A percentile compares a stretch with the other conserved stretches of the same genome.
These are phyloP conservation scores for Idaea aversata DNA, from an alignment of 2,888 invertebrate genomes.

Conservation along the genomic window DNA sequence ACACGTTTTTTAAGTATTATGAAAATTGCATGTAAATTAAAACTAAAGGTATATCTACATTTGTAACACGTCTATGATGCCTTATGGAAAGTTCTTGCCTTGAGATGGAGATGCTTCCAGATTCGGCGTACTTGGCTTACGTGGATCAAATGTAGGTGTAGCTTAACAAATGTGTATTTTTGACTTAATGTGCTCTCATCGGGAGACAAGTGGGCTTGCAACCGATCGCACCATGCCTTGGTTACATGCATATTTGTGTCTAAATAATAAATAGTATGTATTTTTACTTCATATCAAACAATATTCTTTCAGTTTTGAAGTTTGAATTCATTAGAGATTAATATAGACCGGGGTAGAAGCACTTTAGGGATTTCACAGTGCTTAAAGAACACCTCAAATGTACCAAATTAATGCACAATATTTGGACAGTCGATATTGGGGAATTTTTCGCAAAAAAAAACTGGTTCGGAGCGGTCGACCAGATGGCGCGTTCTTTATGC, in stretches of 20 bases:
- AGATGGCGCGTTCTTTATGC: background rate
- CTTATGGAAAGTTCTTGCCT: too few relatives aligned
- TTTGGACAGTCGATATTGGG: background rate
- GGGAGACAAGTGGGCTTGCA: constrained; percentile 68
- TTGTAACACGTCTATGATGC: constrained; percentile 17
- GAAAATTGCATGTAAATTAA: constrained; percentile 37
- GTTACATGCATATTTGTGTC: constrained; percentile 75
- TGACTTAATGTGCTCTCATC: constrained; percentile 51
- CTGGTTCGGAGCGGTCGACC: background rate
- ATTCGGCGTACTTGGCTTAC: too few relatives aligned
- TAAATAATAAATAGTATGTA: constrained; percentile 6
- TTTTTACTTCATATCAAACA: constrained; percentile 54
- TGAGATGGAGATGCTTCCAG: too few relatives aligned
- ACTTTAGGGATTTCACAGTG: constrained; percentile 60
- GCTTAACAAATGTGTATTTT: constrained; percentile 34
- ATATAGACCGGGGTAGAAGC: constrained; percentile 70
- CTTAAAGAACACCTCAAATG: constrained; percentile 18
- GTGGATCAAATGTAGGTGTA: background rate
- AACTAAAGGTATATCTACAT: background rate
- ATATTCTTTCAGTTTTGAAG: constrained; percentile 54
- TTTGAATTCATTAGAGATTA: constrained; percentile 65
- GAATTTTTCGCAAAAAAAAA: background rate
- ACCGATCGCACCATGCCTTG: constrained; percentile 69
- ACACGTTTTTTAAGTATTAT: constrained; percentile 47
- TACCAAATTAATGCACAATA: constrained; percentile 6